These are phyloP conservation scores for Pollenia griseotomentosa DNA, from an alignment of 2,888 invertebrate genomes.

Conservation along the genomic window DNA sequence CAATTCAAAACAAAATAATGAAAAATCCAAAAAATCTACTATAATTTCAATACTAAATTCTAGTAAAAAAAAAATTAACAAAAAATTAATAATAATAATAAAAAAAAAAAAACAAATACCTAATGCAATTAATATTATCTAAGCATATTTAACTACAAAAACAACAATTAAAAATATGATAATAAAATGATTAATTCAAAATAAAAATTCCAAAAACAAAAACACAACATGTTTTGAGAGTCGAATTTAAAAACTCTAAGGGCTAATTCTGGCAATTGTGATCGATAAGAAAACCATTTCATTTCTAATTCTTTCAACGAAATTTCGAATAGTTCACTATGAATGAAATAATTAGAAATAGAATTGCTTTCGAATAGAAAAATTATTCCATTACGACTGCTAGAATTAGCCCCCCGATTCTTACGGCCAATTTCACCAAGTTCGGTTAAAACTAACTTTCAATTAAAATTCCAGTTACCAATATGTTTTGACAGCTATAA, in stretches of 20 bases:
- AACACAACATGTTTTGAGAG: constrained; percentile 3
- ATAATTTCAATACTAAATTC: constrained; percentile 66
- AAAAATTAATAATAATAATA: not conserved
- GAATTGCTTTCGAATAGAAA: too few relatives aligned
- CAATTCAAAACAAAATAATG: constrained; percentile 18
- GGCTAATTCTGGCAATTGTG: too few relatives aligned
- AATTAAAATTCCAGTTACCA: too few relatives aligned
- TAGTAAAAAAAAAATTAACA: constrained; percentile 52
- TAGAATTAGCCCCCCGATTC: too few relatives aligned
- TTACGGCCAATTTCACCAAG: too few relatives aligned
- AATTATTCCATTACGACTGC: too few relatives aligned
- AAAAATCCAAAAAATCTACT: constrained; percentile 32
- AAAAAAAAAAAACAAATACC: constrained; percentile 54
- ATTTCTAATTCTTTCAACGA: too few relatives aligned
- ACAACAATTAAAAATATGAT: constrained; percentile 70
- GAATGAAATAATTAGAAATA: too few relatives aligned
- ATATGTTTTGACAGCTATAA: too few relatives aligned
- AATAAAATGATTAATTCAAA: constrained; percentile 73
- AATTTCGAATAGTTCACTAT: too few relatives aligned
- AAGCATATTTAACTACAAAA: constrained; percentile 72
- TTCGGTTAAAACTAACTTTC: too few relatives aligned
- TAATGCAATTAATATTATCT: constrained; percentile 72
- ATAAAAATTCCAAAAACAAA: constrained; percentile 56
- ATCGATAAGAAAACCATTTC: too few relatives aligned
- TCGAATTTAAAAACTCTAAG: not conserved